Base-by-base conservation (phyloP, 1,140 invertebrate species). In the Drosophila rhopaloa region DNA sequence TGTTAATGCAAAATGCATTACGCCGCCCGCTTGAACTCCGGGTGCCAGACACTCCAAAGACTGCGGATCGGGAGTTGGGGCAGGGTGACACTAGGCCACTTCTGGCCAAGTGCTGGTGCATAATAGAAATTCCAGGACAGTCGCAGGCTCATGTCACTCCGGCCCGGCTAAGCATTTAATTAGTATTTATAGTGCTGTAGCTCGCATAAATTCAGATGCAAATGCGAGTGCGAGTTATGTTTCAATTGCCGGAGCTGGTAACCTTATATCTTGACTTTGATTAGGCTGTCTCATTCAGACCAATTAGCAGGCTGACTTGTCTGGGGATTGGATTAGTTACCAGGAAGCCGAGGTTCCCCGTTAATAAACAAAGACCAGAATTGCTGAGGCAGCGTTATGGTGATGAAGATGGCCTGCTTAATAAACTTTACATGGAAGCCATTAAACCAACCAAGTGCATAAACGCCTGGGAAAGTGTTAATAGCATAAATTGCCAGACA, bases 1-100 rank as follows among this genome's bases (percentile, higher is more conserved):
- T 68, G 76, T 81, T 89, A 89, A 89, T 89, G 84, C 67, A 89
- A 89, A 84, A 89, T 89, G 84, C 83, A 88, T 88, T 89, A 89
- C 80, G 67, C 76, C 35, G 73, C 32, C 73, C 71, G 77, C 83
- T 88, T 88, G 83, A 88, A 86, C 83, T 65, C 58, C 38, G 59
- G 46, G 38, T 78, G 63, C 79, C 65, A 67, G 65, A 67, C 61
- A 56, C 27, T 29, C 29, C n/a, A n/a, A 19, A 27, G 55, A 53
- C 10, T 14, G 11, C 5, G 46, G 50, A 40, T 10, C 27, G 24
- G 24, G 40, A 35, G 53, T 4, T 11, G 61, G 38, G 16, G 47
- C 8, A 4, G 55, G 16, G 54, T 19, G 54, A 48, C 38, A 35
- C 58, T 37, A 11, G 44, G 65, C 54, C 65, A 68, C 56, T 59